These are phyloP conservation scores for Entomobrya proxima DNA, from an alignment of 2,888 invertebrate species.

Conservation along the genomic window DNA sequence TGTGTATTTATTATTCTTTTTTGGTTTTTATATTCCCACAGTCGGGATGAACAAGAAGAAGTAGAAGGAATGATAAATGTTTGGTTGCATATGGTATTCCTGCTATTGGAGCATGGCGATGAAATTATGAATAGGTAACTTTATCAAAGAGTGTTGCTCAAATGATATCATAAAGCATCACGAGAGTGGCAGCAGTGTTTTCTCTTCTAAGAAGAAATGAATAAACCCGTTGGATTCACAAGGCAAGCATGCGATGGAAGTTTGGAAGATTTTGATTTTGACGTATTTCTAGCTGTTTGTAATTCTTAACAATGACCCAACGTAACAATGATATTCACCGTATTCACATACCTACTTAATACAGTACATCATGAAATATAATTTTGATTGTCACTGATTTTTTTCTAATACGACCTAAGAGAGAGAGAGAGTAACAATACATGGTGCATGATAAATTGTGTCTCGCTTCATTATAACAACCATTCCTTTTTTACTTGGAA, in stretches of 20 bases:
- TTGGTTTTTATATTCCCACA: slow-evolving; percentile 33
- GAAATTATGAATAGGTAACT: slow-evolving; percentile 26
- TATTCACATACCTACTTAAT: too few relatives aligned
- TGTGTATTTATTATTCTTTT: slow-evolving; percentile 14
- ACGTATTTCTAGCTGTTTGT: too few relatives aligned
- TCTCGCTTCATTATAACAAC: slow-evolving; percentile 10
- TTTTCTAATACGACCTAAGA: neutral
- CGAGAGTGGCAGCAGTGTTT: neutral
- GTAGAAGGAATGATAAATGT: slow-evolving; percentile 3
- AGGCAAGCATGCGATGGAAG: slow-evolving; percentile 16
- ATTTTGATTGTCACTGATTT: neutral
- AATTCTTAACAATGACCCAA: too few relatives aligned
- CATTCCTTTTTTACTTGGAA: neutral
- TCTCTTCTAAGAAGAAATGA: slow-evolving; percentile 13
- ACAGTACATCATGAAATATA: too few relatives aligned
- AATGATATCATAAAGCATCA: neutral
- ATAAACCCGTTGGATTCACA: slow-evolving; percentile 13
- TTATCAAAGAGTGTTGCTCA: neutral
- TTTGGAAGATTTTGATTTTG: too few relatives aligned
- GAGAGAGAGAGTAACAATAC: neutral
- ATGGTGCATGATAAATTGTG: neutral
- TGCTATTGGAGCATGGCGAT: slow-evolving; percentile 8
- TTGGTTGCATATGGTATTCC: slow-evolving; percentile 31
- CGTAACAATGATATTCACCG: too few relatives aligned
- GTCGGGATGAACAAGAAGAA: neutral